Evolutionary conservation across 2,113 vertebrate genomes (phyloP).

Genomic region (Dicerorhinus sumatrensis): DNA sequence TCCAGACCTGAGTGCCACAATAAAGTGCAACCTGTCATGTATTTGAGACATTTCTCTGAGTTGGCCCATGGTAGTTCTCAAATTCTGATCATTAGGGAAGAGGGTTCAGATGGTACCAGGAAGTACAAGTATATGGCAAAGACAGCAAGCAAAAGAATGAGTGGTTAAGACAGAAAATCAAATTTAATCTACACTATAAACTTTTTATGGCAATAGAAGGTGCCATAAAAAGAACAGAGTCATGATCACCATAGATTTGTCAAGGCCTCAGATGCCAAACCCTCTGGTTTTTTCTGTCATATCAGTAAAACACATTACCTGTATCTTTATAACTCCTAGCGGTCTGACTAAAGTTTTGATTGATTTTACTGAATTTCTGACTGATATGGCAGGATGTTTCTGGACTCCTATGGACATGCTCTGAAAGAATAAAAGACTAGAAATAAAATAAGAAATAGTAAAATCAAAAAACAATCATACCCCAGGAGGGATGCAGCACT

Average conservation of each 20-base stretch:
- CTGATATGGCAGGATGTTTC: background rate
- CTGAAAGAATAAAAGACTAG: background rate
- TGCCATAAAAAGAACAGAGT: background rate
- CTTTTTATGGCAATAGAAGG: background rate
- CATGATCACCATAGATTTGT: background rate
- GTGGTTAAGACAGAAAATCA: constrained; percentile 41
- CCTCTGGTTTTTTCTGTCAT: background rate
- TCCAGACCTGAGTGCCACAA: background rate
- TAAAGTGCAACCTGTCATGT: background rate
- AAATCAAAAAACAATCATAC: background rate
- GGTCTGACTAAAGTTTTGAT: background rate
- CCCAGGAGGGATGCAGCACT: background rate
- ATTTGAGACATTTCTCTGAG: background rate
- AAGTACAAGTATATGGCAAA: background rate
- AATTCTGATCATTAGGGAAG: background rate
- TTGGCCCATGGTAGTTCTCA: background rate
- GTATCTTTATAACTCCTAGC: constrained; percentile 6
- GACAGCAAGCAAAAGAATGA: background rate
- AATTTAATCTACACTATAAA: constrained; percentile 30
- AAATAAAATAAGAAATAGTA: background rate
- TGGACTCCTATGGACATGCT: background rate
- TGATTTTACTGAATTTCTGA: constrained; percentile 30
- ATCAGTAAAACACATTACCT: constrained; percentile 41
- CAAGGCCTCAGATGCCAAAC: constrained; percentile 29
- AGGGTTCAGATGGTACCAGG: background rate